Evolutionary conservation across 2,797 vertebrate species (phyloP).

Genomic region (Peromyscus nudipes): DNA sequence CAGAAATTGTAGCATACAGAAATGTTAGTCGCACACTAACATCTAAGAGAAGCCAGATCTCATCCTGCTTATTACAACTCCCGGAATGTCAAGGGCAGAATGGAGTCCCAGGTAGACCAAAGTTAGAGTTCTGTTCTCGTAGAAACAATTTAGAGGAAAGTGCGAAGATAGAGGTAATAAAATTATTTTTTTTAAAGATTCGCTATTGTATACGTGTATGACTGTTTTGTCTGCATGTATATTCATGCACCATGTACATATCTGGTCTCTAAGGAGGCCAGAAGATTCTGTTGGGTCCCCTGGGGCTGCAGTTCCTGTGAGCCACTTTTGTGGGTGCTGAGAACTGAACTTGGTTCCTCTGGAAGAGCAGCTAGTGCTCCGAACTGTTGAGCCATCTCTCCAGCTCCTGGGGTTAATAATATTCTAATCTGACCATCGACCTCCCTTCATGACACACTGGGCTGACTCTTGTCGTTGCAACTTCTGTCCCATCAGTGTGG

Average conservation of each 20-base stretch:
- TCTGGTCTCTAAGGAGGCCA: neutral
- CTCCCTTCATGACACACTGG: neutral
- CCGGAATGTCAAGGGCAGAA: conserved; percentile 34
- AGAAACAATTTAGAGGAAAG: neutral
- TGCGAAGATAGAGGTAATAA: neutral
- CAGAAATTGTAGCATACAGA: neutral
- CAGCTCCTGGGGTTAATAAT: neutral
- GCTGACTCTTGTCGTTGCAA: neutral
- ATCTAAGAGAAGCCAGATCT: conserved; percentile 9
- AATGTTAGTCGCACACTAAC: neutral
- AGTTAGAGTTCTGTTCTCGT: neutral
- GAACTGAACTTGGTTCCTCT: neutral
- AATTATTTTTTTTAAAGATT: neutral
- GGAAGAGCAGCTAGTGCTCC: neutral
- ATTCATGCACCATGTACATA: neutral
- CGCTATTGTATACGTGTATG: neutral
- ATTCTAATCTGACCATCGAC: neutral
- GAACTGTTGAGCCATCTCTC: neutral
- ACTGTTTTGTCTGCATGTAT: neutral
- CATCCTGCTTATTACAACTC: neutral
- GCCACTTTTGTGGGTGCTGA: neutral
- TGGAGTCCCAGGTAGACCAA: neutral
- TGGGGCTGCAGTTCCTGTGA: neutral
- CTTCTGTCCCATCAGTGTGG: neutral
- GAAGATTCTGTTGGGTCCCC: neutral